Evolutionary conservation across 2,888 invertebrate genomes (phyloP).

Genomic region (Phengaris arion): DNA sequence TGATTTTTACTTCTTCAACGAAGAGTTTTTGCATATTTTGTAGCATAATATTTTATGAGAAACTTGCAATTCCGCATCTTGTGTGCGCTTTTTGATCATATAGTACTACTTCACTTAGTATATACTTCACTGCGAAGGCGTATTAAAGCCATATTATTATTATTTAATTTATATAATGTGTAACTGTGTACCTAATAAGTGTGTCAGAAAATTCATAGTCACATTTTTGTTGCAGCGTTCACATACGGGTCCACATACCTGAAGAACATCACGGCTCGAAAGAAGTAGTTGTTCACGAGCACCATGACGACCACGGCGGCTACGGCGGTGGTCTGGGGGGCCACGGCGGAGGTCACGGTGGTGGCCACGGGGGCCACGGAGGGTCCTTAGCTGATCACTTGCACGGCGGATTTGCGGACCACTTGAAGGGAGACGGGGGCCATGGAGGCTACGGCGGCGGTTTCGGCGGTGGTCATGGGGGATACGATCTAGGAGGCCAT

Average conservation of each 20-base stretch:
- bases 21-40: background rate
- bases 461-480: constrained; percentile 43
- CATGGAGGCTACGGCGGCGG: constrained; percentile 47
- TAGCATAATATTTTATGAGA: background rate
- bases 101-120: too few species aligned
- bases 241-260: constrained; percentile 78
- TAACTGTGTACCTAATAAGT: too few species aligned
- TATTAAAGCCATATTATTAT: too few species aligned
- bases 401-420: constrained; percentile 59
- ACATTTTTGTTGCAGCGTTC: constrained; percentile 70
- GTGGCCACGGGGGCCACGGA: constrained; percentile 46
- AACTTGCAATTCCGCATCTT: constrained; percentile 9
- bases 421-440: constrained; percentile 47
- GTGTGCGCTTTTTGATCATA: background rate
- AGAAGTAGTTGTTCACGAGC: constrained; percentile 68
- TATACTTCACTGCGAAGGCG: too few species aligned
- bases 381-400: constrained; percentile 52
- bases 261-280: constrained; percentile 70
- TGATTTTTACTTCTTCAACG: background rate
- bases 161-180: too few species aligned
- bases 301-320: constrained; percentile 54
- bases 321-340: constrained; percentile 48
- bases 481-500: constrained; percentile 31
- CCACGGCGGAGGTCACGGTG: constrained; percentile 41
- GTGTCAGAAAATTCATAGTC: background rate